Percentiles rank a stretch among this genome's conserved stretches.
Evolutionary conservation across 1,140 invertebrate species (phyloP).

Genomic region (Aphidius gifuensis): DNA sequence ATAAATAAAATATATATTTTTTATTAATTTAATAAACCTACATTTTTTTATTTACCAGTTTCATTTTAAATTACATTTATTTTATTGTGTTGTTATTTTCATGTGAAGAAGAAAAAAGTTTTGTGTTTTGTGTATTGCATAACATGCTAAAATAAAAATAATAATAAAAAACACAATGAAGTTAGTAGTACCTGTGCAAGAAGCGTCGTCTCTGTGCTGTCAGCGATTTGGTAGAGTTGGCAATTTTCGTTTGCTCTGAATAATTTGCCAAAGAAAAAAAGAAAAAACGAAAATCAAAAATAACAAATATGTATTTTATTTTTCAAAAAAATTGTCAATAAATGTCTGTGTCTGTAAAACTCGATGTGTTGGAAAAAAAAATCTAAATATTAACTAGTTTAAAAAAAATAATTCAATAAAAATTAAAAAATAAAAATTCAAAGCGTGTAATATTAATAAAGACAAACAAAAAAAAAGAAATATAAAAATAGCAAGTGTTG

Average conservation of each 20-base stretch:
- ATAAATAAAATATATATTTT: conserved; percentile 12
- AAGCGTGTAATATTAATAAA: not conserved
- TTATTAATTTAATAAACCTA: not conserved
- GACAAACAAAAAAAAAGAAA: not conserved
- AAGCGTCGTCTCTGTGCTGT: conserved; percentile 56
- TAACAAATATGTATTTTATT: conserved; percentile 11
- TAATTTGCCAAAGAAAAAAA: conserved; percentile 39
- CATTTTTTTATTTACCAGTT: too few relatives aligned
- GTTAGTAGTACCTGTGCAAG: conserved; percentile 54
- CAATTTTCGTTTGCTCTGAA: conserved; percentile 56
- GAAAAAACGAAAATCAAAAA: conserved; percentile 26
- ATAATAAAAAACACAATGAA: conserved; percentile 40
- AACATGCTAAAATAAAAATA: not conserved
- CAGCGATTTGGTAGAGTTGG: conserved; percentile 54
- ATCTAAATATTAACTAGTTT: too few relatives aligned
- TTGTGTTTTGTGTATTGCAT: too few relatives aligned
- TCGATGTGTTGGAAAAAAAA: too few relatives aligned
- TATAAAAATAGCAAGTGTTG: not conserved
- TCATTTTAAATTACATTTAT: too few relatives aligned
- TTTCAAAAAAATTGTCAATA: not conserved
- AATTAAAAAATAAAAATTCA: not conserved
- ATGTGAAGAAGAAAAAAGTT: too few relatives aligned
- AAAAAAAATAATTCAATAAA: too few relatives aligned
- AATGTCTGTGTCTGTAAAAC: too few relatives aligned
- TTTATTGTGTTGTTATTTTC: too few relatives aligned